Evolutionary conservation across 2,113 vertebrate species (phyloP).

Genomic region (Eurypyga helias): DNA sequence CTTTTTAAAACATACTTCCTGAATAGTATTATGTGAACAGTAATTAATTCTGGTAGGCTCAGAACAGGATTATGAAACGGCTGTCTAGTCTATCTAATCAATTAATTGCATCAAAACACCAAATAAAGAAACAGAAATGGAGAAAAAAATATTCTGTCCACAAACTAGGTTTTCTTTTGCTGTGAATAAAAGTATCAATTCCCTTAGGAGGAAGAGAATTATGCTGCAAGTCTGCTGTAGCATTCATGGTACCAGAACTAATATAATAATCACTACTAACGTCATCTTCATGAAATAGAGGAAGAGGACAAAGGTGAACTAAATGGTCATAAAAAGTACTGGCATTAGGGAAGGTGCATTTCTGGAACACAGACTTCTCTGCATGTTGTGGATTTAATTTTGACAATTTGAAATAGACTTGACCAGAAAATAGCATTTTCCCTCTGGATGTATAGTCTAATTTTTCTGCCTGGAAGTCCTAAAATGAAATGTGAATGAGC

Average conservation of each 20-base stretch:
- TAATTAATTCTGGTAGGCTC: constrained; percentile 61
- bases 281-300: constrained; percentile 20
- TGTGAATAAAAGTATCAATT: constrained; percentile 41
- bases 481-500: neutral
- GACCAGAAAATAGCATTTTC: neutral
- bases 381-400: neutral
- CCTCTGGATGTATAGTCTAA: neutral
- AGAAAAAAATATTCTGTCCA: neutral
- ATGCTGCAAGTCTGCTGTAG: constrained; percentile 6
- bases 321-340: neutral
- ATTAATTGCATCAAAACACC: constrained; percentile 56
- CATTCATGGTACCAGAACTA: constrained; percentile 38
- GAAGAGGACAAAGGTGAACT: constrained; percentile 46
- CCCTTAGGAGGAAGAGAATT: constrained; percentile 53
- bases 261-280: constrained; percentile 34
- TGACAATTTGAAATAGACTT: neutral
- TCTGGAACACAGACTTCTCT: neutral
- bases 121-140: constrained; percentile 51
- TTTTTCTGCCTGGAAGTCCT: neutral
- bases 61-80: constrained; percentile 53
- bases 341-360: neutral
- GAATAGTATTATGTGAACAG: constrained; percentile 39
- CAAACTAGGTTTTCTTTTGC: constrained; percentile 34
- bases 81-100: constrained; percentile 60
- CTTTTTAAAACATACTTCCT: constrained; percentile 57